phyloP scores from a whole-genome alignment of 2,888 invertebrate species.

The Plutella xylostella region DNA sequence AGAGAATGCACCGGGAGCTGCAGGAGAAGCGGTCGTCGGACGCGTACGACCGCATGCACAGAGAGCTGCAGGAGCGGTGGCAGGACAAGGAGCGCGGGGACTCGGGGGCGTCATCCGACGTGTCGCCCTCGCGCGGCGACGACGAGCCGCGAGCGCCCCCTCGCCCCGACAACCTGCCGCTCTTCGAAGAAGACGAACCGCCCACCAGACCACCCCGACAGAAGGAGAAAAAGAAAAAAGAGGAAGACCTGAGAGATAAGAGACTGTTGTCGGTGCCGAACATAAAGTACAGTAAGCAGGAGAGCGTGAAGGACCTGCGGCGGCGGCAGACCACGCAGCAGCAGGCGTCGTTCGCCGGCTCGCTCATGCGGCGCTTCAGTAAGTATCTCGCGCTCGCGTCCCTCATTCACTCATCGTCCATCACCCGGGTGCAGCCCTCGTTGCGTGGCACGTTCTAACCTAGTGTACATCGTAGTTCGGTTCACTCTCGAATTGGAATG shows the following conservation, averaged over 20 bases:
- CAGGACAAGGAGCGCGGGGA: constrained; percentile 40
- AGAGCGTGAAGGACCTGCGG: constrained; percentile 67
- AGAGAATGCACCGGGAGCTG: constrained; percentile 51
- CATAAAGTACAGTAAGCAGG: constrained; percentile 71
- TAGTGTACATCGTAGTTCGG: constrained; percentile 33
- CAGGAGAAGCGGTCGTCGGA: constrained; percentile 41
- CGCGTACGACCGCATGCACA: constrained; percentile 26
- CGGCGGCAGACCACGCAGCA: constrained; percentile 57
- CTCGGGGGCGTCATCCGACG: constrained; percentile 24
- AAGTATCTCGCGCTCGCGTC: constrained; percentile 73
- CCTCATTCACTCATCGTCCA: background rate
- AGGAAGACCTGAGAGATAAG: constrained; percentile 62
- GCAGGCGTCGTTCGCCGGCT: constrained; percentile 75
- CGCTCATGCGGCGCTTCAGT: constrained; percentile 88
- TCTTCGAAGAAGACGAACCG: constrained; percentile 55
- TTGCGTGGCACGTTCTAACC: constrained; percentile 36
- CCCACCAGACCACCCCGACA: constrained; percentile 65
- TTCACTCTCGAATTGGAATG: constrained; percentile 48
- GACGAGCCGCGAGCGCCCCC: constrained; percentile 25
- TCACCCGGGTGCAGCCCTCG: constrained; percentile 29
- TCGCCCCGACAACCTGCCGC: constrained; percentile 75
- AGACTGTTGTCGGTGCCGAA: constrained; percentile 83
- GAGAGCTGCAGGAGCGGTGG: constrained; percentile 47
- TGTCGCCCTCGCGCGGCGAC: constrained; percentile 28
- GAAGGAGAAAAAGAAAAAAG: constrained; percentile 40